Evolutionary conservation across 1,140 invertebrate genomes (phyloP), one percentile per base, ranked within the genome.

Genomic region (Euura saliciscinereae): DNA sequence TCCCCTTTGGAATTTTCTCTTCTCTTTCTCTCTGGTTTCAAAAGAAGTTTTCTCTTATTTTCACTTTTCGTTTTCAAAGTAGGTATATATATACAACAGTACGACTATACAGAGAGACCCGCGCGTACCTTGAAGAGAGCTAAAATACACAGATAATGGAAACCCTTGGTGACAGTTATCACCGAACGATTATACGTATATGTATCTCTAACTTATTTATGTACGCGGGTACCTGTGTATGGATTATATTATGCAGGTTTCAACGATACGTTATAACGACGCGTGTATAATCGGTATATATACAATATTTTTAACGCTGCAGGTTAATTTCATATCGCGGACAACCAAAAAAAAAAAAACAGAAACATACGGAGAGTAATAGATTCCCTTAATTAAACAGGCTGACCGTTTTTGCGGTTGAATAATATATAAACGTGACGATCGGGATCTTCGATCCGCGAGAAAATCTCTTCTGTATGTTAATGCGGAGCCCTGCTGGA

Each of bases 111-210:
- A 28, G 28, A 28, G 28, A 28, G 28, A 28, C 28, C 28, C 28
- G 28, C 28, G 28, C 28, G 28, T 28, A 28, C 28, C 28, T 28
- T 28, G 28, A 28, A 28, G 28, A 28, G 28, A 28, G 51, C 51
- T 59, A 6, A 59, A 59, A 59, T 59, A 59, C 51, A 59, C 5
- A 59, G 51, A 59, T 59, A 59, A 59, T 59, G 51, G 51, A 59
- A 59, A 59, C 51, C 51, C 51, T 59, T 59, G 51, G 51, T n/a
- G 51, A 59, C 51, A 59, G 51, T 59, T 59, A 59, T 59, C 51
- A n/a, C 13, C 51, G 5, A 59, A 2, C 51, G 51, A 59, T 59
- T 59, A 59, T 59, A 59, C 51, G 6, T n/a, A 59, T n/a, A 59
- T n/a, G 13, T 11, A 28, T 28, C 28, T n/a, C 3, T 59, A 59